Percentiles rank a stretch among this genome's conserved stretches.
These are phyloP conservation scores for Thymelicus acteon DNA, from an alignment of 2,888 invertebrate genomes.

Conservation along the genomic window DNA sequence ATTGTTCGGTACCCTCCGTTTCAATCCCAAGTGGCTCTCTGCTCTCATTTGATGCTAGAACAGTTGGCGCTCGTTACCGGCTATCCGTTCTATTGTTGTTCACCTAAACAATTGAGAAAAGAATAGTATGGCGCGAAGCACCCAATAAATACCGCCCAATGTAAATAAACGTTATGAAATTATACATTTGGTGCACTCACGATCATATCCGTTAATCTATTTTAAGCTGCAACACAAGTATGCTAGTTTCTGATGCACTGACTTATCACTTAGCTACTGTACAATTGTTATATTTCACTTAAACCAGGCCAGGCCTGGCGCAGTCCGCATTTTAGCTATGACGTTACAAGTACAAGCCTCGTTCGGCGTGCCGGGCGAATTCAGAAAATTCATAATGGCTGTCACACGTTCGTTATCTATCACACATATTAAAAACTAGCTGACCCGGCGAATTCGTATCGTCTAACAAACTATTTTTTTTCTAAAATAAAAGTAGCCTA, in stretches of 20 bases:
- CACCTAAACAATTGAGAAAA: constrained; percentile 68
- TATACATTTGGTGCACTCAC: constrained; percentile 63
- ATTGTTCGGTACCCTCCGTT: constrained; percentile 16
- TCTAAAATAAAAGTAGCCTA: too few species aligned
- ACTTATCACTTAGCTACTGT: neutral
- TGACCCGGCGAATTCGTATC: too few species aligned
- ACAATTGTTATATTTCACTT: neutral
- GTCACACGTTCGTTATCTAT: too few species aligned
- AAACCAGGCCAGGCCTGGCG: too few species aligned
- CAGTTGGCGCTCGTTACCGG: constrained; percentile 68
- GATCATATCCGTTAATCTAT: constrained; percentile 48
- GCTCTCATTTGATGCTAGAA: constrained; percentile 37
- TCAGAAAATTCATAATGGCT: too few species aligned
- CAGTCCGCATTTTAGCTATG: too few species aligned
- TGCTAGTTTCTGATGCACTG: constrained; percentile 30
- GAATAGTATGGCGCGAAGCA: constrained; percentile 69
- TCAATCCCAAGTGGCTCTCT: constrained; percentile 15
- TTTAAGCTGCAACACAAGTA: constrained; percentile 38
- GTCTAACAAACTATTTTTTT: too few species aligned
- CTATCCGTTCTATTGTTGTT: constrained; percentile 65
- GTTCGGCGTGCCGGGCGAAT: too few species aligned
- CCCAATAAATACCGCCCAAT: constrained; percentile 65
- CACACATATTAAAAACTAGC: too few species aligned
- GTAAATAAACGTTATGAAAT: constrained; percentile 77
- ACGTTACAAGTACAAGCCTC: too few species aligned